phyloP scores from a whole-genome alignment of 2,113 vertebrate species.

The Oncorhynchus nerka region DNA sequence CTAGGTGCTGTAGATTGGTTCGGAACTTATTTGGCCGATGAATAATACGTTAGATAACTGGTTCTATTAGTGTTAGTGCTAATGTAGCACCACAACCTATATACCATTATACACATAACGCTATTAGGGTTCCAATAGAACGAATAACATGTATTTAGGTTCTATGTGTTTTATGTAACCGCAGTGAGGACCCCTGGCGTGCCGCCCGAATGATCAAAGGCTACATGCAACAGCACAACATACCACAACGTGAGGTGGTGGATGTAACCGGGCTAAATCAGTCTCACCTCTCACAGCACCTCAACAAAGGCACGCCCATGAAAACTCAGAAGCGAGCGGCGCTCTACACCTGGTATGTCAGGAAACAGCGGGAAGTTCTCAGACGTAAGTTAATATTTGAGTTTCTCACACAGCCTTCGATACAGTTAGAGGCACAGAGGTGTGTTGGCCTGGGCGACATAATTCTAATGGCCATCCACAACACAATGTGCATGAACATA shows the following conservation, averaged over 20 bases:
- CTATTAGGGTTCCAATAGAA: not conserved
- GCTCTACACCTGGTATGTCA: slow-evolving; percentile 98
- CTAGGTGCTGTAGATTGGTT: no score
- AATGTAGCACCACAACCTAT: not conserved
- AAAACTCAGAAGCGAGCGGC: slow-evolving; percentile 97
- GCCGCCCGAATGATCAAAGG: slow-evolving; percentile 98
- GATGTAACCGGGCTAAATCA: slow-evolving; percentile 97
- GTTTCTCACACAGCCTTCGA: slow-evolving; percentile 41
- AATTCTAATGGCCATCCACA: not conserved
- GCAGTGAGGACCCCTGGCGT: slow-evolving; percentile 95
- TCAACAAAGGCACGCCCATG: slow-evolving; percentile 99
- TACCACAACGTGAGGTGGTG: slow-evolving; percentile 96
- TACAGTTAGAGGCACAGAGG: not conserved
- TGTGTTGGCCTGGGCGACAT: not conserved
- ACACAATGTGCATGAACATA: not conserved
- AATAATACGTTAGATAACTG: no score
- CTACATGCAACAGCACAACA: slow-evolving; percentile 99
- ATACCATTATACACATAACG: not conserved
- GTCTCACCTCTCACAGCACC: slow-evolving; percentile 98
- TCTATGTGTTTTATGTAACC: slow-evolving; percentile 33
- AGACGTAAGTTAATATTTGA: slow-evolving; percentile 89
- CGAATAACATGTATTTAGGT: not conserved
- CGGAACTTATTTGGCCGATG: no score
- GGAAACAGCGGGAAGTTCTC: slow-evolving; percentile 98
- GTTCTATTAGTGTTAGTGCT: no score